These are phyloP conservation scores for Aphelocoma californica DNA, from an alignment of 2,797 vertebrate genomes.

Conservation along the genomic window DNA sequence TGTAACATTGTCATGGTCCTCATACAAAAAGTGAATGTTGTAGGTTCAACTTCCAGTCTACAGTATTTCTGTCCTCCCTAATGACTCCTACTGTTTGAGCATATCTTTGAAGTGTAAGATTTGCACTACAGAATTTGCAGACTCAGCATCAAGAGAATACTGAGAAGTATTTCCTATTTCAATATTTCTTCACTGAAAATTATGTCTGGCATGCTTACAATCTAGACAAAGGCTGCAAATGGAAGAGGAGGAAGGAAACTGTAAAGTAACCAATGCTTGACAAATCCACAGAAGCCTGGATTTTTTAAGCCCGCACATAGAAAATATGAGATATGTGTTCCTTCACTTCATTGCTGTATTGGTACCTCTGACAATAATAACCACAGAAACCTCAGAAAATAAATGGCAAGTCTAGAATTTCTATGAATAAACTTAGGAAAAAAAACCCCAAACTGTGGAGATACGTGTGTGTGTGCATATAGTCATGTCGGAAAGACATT, in stretches of 20 bases:
- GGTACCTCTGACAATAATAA: conserved; percentile 2
- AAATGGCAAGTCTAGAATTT: conserved; percentile 12
- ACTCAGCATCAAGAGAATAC: not conserved
- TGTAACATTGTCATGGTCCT: not conserved
- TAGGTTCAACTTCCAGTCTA: not conserved
- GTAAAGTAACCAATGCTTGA: conserved; percentile 19
- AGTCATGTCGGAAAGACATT: not conserved
- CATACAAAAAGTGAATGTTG: not conserved
- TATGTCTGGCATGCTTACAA: conserved; percentile 24
- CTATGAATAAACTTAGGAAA: not conserved
- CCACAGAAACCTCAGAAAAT: conserved; percentile 40
- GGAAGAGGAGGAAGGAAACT: conserved; percentile 37
- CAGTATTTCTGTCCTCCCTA: not conserved
- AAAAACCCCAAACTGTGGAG: not conserved
- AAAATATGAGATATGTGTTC: not conserved
- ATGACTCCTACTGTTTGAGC: not conserved
- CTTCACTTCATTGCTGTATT: not conserved
- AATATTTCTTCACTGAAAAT: conserved; percentile 31
- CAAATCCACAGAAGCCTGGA: conserved; percentile 51
- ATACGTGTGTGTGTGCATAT: not conserved
- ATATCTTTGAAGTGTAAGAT: not conserved
- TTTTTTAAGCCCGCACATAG: not conserved
- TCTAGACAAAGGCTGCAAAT: conserved; percentile 24
- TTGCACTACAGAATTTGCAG: not conserved
- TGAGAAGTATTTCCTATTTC: conserved; percentile 14